These are phyloP conservation scores for Achatina immaculata DNA, from an alignment of 1,140 invertebrate species.

Conservation along the genomic window DNA sequence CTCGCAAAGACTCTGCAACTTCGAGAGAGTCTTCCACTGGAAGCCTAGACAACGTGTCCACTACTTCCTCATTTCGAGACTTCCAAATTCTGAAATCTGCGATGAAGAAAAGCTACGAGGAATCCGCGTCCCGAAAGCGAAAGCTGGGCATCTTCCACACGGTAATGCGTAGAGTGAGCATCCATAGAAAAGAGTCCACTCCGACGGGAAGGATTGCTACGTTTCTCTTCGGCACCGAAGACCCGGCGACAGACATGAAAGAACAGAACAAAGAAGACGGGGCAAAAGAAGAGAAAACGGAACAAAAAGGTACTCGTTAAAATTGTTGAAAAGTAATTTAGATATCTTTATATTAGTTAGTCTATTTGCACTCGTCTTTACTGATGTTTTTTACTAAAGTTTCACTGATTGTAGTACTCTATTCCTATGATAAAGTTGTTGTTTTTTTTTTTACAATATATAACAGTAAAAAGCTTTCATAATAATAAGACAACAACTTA, in stretches of 20 bases:
- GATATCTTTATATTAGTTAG: background rate
- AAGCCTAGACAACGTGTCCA: background rate
- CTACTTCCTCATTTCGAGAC: background rate
- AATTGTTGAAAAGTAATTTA: no score
- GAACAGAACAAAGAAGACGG: background rate
- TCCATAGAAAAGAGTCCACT: conserved; percentile 40
- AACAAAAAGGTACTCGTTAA: background rate
- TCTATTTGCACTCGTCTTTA: background rate
- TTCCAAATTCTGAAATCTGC: conserved; percentile 26
- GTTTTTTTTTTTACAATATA: background rate
- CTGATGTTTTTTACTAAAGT: background rate
- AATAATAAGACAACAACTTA: no score
- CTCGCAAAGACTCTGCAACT: background rate
- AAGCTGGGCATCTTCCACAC: conserved; percentile 34
- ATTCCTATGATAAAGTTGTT: background rate
- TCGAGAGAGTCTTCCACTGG: background rate
- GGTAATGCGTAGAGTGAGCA: conserved; percentile 40
- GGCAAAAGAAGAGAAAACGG: background rate
- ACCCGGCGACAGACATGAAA: background rate
- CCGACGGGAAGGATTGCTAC: conserved; percentile 35
- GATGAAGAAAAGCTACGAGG: conserved; percentile 19
- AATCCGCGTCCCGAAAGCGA: background rate
- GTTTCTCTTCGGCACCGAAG: conserved; percentile 36
- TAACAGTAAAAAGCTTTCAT: no score
- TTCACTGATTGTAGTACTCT: background rate